Conservation (phyloP, 2,797 vertebrate genomes). For the Neopelma chrysocephalum region DNA sequence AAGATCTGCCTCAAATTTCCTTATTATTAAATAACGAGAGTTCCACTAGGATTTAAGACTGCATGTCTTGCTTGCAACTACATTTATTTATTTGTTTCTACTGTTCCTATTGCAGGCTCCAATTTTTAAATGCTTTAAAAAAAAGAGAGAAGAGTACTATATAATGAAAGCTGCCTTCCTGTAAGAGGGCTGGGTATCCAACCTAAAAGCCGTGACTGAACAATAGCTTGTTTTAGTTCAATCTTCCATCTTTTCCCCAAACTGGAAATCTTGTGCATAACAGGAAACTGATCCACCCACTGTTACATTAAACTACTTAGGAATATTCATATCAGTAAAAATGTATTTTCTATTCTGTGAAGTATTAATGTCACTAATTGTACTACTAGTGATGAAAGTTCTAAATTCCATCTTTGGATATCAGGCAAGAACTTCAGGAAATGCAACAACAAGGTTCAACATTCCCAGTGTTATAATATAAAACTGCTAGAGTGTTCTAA, state of each 20-base stretch:
- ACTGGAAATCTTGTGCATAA: not conserved
- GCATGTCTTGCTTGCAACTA: not conserved
- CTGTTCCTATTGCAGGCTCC: not conserved
- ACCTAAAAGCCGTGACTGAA: not conserved
- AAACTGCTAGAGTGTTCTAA: not conserved
- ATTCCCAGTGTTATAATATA: not conserved
- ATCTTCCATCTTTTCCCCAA: not conserved
- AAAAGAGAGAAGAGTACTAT: not conserved
- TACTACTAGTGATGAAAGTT: not conserved
- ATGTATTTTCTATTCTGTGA: not conserved
- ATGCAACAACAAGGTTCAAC: not conserved
- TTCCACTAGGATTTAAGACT: not conserved
- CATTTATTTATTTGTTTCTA: not conserved
- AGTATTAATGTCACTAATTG: not conserved
- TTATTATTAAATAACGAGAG: not conserved
- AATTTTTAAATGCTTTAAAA: not conserved
- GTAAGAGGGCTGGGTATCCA: not conserved
- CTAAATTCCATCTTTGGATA: not conserved
- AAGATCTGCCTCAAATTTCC: not conserved
- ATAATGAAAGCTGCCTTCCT: not conserved
- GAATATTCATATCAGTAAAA: not conserved
- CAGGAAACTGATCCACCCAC: not conserved
- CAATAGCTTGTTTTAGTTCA: not conserved
- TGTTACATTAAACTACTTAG: not conserved
- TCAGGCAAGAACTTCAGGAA: not conserved